Evolutionary conservation across 2,888 invertebrate species (phyloP), one percentile per base, ranked within the genome.

Genomic region (Hydriomena furcata): DNA sequence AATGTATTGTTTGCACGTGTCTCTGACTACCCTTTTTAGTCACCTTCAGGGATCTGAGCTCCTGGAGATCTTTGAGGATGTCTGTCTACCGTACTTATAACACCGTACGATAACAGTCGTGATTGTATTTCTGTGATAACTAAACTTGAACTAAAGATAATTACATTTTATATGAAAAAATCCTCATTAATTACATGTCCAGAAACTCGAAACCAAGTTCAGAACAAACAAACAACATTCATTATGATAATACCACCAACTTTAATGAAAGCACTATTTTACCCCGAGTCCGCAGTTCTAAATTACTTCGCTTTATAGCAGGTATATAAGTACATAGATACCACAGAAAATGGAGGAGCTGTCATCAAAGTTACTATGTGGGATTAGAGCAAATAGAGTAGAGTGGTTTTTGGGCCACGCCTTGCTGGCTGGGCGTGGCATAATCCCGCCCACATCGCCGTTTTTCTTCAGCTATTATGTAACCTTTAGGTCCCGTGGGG

Each of bases 401-500:
- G 43, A 41, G 52, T 43, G 38, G 28, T 25, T 25, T 10, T 10
- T 12, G n/a, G 10, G 37, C 52, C 60, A 66, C 55, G 66, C 63
- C 46, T 17, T 28, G 6, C 11, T 20, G 36, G 23, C 34, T 50
- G 45, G 57, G 59, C 55, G 57, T 49, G 47, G 50, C 32, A 2
- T 3, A 1, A 30, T 24, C 58, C 64, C 56, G 63, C 64, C 52
- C 41, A 13, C 13, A 24, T 38, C 23, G 20, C 32, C 27, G 20
- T 27, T 47, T 45, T 55, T 55, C 54, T 51, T 32, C 50, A 50
- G 51, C 40, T 36, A 28, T 60, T 62, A 60, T 53, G 37, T 60
- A 56, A 60, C 48, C 70, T 73, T 68, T 37, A n/a, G 27, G 32
- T 20, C 27, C 43, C 61, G 52, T 66, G 52, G 80, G 82, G 81